Evolutionary conservation across 2,888 invertebrate genomes (phyloP).

Genomic region (Pecten maximus): DNA sequence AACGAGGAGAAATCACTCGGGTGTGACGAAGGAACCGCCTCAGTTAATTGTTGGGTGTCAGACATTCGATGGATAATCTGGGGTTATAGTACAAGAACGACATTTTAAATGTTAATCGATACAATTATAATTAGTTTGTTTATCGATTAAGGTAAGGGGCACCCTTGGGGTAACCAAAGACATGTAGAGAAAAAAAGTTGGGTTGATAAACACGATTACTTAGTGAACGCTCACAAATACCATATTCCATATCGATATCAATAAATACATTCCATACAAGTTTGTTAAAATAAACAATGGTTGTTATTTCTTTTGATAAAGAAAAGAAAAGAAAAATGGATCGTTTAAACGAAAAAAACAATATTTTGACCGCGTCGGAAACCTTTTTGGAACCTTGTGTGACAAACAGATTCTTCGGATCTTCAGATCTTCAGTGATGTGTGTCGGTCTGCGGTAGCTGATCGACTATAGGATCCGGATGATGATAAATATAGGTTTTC

Average conservation of each 20-base stretch:
- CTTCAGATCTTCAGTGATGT: not conserved
- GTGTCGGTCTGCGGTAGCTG: not conserved
- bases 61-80: not conserved
- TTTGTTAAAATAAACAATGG: too few relatives aligned
- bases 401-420: not conserved
- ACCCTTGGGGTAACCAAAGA: not conserved
- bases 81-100: not conserved
- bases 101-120: slow-evolving; percentile 23
- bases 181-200: too few relatives aligned
- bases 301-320: too few relatives aligned
- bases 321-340: too few relatives aligned
- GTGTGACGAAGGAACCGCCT: not conserved
- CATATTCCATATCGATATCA: too few relatives aligned
- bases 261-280: too few relatives aligned
- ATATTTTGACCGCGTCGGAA: not conserved
- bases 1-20: not conserved
- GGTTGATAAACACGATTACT: too few relatives aligned
- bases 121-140: slow-evolving; percentile 15
- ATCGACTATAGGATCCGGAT: too few relatives aligned
- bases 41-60: not conserved
- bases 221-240: too few relatives aligned
- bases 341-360: too few relatives aligned
- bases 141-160: not conserved
- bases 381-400: not conserved
- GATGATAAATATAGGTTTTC: too few relatives aligned